Conservation (phyloP, 2,113 vertebrate species). For the Corvus cornix region DNA sequence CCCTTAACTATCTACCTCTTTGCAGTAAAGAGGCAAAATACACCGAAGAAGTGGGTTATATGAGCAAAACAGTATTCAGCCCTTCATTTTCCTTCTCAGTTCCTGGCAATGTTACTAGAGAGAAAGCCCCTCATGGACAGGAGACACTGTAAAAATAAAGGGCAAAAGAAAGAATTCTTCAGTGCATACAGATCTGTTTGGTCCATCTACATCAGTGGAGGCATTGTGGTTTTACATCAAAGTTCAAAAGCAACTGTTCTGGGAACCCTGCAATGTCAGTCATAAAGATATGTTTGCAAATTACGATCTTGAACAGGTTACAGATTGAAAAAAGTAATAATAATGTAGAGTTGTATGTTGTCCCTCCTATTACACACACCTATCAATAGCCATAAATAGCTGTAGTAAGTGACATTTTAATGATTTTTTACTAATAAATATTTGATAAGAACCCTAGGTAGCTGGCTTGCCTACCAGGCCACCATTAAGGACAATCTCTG, state of each 20-base stretch:
- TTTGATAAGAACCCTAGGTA: neutral
- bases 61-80: neutral
- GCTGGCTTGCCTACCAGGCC: neutral
- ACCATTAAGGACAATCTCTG: neutral
- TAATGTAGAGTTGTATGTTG: neutral
- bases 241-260: neutral
- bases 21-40: neutral
- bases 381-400: neutral
- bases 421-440: neutral
- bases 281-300: neutral
- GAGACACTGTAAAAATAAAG: neutral
- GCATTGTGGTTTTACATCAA: neutral
- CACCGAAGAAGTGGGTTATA: neutral
- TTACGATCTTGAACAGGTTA: neutral
- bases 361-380: neutral
- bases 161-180: neutral
- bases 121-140: neutral
- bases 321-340: neutral
- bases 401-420: neutral
- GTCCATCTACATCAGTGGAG: neutral
- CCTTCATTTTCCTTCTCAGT: neutral
- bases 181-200: neutral
- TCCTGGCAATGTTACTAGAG: neutral
- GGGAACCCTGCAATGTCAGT: neutral
- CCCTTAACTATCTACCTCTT: neutral